phyloP scores from a whole-genome alignment of 2,888 invertebrate species.

The Troilus luridus region DNA sequence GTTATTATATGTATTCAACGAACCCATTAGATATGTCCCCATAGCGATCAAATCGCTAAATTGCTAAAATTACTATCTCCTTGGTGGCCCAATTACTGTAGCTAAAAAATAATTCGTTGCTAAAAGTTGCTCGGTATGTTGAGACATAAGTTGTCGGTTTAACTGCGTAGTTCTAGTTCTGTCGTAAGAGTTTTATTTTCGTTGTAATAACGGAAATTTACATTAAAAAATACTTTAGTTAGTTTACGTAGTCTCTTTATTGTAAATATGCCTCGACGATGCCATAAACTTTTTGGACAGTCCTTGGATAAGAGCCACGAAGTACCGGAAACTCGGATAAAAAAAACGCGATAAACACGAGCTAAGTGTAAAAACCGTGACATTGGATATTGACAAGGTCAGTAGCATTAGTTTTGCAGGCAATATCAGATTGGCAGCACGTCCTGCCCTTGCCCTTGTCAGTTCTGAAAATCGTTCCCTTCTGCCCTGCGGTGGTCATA shows the following conservation, averaged over 20 bases:
- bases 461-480: constrained; percentile 1
- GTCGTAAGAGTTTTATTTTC: neutral
- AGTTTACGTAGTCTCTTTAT: neutral
- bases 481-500: neutral
- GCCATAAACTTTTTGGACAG: neutral
- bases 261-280: neutral
- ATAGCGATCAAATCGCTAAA: neutral
- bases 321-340: neutral
- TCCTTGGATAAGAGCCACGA: constrained; percentile 4
- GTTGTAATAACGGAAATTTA: neutral
- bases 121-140: no score
- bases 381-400: constrained; percentile 19
- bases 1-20: no score
- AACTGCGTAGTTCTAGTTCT: neutral
- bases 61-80: neutral
- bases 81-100: neutral
- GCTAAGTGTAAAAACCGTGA: neutral
- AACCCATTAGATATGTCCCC: no score
- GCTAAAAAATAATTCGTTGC: neutral
- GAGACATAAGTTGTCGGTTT: neutral
- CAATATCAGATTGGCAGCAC: neutral
- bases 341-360: neutral
- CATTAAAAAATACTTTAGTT: neutral
- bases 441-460: neutral
- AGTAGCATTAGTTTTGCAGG: neutral